Base-by-base conservation (phyloP, 1,140 invertebrate species). In the Pseudomyrmex flavicornis region DNA sequence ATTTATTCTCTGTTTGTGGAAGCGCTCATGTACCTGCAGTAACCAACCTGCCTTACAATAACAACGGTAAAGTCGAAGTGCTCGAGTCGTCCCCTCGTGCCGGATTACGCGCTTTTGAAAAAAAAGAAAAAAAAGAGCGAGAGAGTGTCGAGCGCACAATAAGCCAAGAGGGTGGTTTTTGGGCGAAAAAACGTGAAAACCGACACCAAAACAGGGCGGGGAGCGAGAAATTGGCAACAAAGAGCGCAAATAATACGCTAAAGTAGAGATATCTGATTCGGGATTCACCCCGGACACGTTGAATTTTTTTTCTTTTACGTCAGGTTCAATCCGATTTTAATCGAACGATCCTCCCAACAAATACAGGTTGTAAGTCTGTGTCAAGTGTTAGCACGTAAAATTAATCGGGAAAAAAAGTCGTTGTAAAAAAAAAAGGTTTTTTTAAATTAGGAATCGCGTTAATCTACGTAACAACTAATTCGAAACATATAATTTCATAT, bases 171-270 rank as follows among this genome's bases (percentile, higher is more conserved):
- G 93, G 93, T 91, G 91, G 84, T 94, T 94, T 35, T 94, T 94
- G 91, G 93, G 93, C 92, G 92, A 93, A 94, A 94, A 94, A 93
- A 93, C 90, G 79, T 92, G 93, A 94, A 94, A 94, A 94, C 89
- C 92, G 93, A 94, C 91, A 94, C 93, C 93, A 93, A 94, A 94
- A 94, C 91, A 94, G 92, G 91, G 91, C 91, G 91, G 90, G 85
- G 88, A 90, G 89, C 93, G 92, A 91, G 89, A 94, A 93, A 94
- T 94, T 91, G 92, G 85, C 90, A 90, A 93, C 93, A 93, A 93
- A 93, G 91, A 91, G 88, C 86, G 89, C 90, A 92, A 93, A 93
- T 93, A 92, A 92, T 91, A 85, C 82, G 73, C 75, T 88, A 90
- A 92, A 93, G 90, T 91, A 89, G 83, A 90, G 88, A 92, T 92